Evolutionary conservation across 2,888 invertebrate species (phyloP).

Genomic region (Apocheima hispidaria): DNA sequence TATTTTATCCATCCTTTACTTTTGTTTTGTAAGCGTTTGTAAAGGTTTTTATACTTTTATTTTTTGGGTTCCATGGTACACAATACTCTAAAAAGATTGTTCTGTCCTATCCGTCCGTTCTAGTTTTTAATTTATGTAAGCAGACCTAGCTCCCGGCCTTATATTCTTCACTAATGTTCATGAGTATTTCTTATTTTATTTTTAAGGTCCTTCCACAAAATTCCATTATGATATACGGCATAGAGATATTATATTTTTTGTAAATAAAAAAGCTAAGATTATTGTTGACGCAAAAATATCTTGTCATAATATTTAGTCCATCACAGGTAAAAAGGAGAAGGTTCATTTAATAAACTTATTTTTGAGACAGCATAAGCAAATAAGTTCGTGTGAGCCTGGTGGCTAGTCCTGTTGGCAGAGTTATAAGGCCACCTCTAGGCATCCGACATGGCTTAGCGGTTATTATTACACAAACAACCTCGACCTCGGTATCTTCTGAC

Average conservation of each 20-base stretch:
- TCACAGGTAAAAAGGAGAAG: too few relatives aligned
- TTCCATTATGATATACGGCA: neutral
- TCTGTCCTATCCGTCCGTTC: neutral
- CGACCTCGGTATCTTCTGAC: too few relatives aligned
- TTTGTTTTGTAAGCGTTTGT: neutral
- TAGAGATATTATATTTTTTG: neutral
- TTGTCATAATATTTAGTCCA: too few relatives aligned
- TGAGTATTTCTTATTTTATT: neutral
- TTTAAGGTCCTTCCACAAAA: neutral
- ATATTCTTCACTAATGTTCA: neutral
- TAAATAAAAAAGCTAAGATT: too few relatives aligned
- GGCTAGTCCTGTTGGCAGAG: too few relatives aligned
- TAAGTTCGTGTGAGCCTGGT: too few relatives aligned
- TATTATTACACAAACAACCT: too few relatives aligned
- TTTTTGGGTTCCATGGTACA: neutral
- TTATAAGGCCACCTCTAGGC: too few relatives aligned
- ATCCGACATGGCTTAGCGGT: too few relatives aligned
- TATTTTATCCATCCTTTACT: too few relatives aligned
- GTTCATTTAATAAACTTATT: too few relatives aligned
- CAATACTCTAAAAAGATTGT: neutral
- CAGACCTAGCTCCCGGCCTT: neutral
- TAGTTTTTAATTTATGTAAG: neutral
- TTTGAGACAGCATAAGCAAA: too few relatives aligned
- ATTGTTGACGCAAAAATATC: neutral
- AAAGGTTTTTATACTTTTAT: neutral